Conservation (phyloP, 2,797 vertebrate species). For the Setipinna tenuifilis region DNA sequence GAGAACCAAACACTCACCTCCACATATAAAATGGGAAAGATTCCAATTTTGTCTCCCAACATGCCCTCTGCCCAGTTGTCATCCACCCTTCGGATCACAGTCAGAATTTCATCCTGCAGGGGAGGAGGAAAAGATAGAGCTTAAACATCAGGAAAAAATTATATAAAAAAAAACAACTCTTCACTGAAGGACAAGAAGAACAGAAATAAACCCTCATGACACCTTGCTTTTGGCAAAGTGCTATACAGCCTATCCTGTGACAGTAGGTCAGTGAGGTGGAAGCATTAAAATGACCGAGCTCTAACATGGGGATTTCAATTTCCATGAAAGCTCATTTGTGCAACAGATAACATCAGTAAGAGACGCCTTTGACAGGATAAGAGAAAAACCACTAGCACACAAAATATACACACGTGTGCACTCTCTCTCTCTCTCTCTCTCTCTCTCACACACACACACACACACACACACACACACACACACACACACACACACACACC, state of each 20-base stretch:
- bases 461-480: conserved; percentile 7
- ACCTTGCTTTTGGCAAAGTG: neutral
- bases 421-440: too few relatives aligned
- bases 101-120: conserved; percentile 93
- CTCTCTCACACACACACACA: conserved; percentile 20
- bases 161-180: neutral
- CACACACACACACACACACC: conserved; percentile 15
- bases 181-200: neutral
- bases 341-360: conserved; percentile 2
- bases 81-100: conserved; percentile 96
- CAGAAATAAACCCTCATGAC: neutral
- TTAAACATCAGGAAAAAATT: neutral
- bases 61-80: conserved; percentile 99
- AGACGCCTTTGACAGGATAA: neutral
- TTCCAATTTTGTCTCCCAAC: conserved; percentile 98
- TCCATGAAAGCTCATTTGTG: neutral
- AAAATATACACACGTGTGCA: neutral
- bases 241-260: neutral
- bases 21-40: conserved; percentile 96
- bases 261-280: neutral
- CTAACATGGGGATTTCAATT: neutral
- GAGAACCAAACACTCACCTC: conserved; percentile 81
- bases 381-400: neutral
- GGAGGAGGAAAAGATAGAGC: neutral
- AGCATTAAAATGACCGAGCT: neutral